Base-by-base conservation (phyloP, 2,797 vertebrate genomes). In the Enteromius mattozi region DNA sequence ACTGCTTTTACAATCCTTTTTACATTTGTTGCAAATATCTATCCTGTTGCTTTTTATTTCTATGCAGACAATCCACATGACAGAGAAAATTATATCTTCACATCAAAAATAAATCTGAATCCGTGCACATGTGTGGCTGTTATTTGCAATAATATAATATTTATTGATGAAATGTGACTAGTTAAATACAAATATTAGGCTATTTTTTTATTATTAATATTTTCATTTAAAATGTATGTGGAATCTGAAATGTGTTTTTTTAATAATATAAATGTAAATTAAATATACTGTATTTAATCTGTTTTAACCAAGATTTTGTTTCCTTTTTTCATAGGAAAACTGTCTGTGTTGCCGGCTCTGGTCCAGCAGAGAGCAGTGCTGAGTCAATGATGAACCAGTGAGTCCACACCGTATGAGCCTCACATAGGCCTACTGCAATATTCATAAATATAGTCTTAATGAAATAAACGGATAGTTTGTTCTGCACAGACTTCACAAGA, bases 361-460 rank as follows among this genome's bases (percentile, higher is more conserved):
- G 24, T 51, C 81, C 87, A 87, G 56, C 45, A 87, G 88, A 84
- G 68, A 51, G 79, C 70, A 78, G 79, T 80, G 84, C 68, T 70
- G 85, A 86, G 83, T 66, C 68, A 86, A 19, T 71, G 27, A 27
- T 70, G 16, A 83, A 19, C 47, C 13, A 10, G 7, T 59, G n/a
- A 7, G 9, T 27, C n/a, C 14, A n/a, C 17, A 10, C 21, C 6
- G 78, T 30, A n/a, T 14, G 7, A 45, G 37, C 2, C 61, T 72
- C 19, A 66, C 30, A 24, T 45, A n/a, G 17, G n/a, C 68, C 51
- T 61, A 10, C 40, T 66, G 30, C 71, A 40, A 30, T 65, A 66
- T 24, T 74, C 17, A 51, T n/a, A 72, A 17, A 40, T n/a, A 19
- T 19, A 54, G 21, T 63, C 27, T 45, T 33, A n/a, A 45, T 21